phyloP scores from a whole-genome alignment of 2,888 invertebrate genomes.

The Rotaria magnacalcarata region DNA sequence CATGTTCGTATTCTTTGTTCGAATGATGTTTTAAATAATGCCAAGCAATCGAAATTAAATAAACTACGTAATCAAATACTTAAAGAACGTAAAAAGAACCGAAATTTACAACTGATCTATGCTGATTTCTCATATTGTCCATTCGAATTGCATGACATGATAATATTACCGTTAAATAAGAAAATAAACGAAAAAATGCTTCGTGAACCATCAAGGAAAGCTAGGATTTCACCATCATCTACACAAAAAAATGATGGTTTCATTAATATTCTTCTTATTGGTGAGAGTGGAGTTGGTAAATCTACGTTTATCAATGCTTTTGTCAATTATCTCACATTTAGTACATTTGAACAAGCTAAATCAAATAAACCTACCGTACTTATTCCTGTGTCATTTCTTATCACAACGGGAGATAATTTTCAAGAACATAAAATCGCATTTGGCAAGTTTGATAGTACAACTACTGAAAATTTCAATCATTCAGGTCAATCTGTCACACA shows the following conservation, averaged over 20 bases:
- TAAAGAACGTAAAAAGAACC: too few relatives aligned
- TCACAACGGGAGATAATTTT: neutral
- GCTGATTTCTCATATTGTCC: too few relatives aligned
- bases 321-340: neutral
- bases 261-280: neutral
- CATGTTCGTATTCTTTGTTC: too few relatives aligned
- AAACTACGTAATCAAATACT: too few relatives aligned
- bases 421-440: neutral
- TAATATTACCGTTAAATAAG: too few relatives aligned
- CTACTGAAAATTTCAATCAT: neutral
- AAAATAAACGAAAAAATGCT: too few relatives aligned
- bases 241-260: neutral
- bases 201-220: too few relatives aligned
- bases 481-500: neutral
- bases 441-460: neutral
- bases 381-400: neutral
- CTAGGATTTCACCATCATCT: too few relatives aligned
- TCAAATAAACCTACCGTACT: neutral
- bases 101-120: too few relatives aligned
- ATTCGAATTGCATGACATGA: too few relatives aligned
- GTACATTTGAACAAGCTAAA: neutral
- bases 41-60: too few relatives aligned
- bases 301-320: slow-evolving; percentile 16
- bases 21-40: too few relatives aligned
- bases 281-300: neutral